Conservation (phyloP, 2,113 vertebrate species). For the Macaca mulatta region DNA sequence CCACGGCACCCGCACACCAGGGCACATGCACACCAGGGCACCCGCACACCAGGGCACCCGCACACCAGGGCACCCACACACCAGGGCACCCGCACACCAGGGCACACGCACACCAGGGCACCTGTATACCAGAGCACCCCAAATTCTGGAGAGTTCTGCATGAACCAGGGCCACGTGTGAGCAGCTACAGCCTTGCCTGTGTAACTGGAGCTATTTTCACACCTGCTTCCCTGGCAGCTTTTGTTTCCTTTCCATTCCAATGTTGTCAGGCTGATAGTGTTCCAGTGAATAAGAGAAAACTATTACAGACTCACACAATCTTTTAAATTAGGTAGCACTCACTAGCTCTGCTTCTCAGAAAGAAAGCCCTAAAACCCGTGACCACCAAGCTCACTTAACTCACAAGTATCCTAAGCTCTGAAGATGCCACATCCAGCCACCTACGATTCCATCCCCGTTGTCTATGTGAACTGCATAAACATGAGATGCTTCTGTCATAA, state of each 20-base stretch:
- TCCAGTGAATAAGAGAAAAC: background rate
- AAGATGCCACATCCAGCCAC: background rate
- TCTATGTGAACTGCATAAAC: too few relatives aligned
- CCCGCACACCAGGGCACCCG: accelerated
- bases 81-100: accelerated
- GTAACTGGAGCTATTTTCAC: background rate
- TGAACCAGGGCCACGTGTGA: background rate
- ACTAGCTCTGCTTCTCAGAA: background rate
- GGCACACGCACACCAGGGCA: accelerated
- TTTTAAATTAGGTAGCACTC: background rate
- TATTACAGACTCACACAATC: background rate
- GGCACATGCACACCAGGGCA: accelerated
- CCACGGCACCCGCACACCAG: accelerated
- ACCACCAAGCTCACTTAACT: background rate
- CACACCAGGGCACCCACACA: accelerated
- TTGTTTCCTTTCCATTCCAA: background rate
- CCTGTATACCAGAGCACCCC: too few relatives aligned
- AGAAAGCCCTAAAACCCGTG: background rate
- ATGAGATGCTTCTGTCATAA: background rate
- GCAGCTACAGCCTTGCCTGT: too few relatives aligned
- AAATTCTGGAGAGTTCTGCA: background rate
- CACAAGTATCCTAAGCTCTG: background rate
- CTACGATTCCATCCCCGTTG: background rate
- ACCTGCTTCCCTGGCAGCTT: background rate
- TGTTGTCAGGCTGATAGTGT: background rate